A percentile compares a stretch with the other conserved stretches of the same genome.
phyloP scores from a whole-genome alignment of 37 sponge, comb jelly and placozoan species.

The Lycopodina hypogea region DNA sequence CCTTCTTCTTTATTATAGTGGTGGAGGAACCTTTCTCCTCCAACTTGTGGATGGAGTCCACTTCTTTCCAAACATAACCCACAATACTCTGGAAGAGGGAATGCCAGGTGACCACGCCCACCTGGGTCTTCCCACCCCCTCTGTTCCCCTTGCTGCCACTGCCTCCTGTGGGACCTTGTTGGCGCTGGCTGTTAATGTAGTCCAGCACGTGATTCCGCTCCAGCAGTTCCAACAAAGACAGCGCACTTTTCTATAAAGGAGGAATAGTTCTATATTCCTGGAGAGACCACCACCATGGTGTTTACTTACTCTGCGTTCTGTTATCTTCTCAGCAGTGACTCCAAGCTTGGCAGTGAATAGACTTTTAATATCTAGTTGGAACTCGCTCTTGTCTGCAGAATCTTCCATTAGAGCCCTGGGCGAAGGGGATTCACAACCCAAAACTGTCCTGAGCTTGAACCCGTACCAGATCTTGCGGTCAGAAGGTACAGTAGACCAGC shows the following conservation, averaged over 20 bases:
- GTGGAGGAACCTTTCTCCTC: slow-evolving; percentile 34
- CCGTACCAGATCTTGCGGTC: no score
- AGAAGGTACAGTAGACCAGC: no score
- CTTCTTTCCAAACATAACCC: slow-evolving; percentile 20
- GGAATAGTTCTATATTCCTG: background rate
- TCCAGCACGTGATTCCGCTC: slow-evolving; percentile 23
- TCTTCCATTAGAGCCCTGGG: background rate
- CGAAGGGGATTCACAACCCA: background rate
- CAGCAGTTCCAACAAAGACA: slow-evolving; percentile 22
- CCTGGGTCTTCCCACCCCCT: background rate
- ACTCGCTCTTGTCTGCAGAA: background rate
- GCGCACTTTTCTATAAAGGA: slow-evolving; percentile 29
- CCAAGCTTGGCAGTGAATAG: slow-evolving; percentile 5
- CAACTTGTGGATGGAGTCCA: slow-evolving; percentile 18
- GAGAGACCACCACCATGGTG: background rate
- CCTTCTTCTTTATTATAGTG: slow-evolving; percentile 39
- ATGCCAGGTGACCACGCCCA: slow-evolving; percentile 16
- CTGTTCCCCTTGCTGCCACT: background rate
- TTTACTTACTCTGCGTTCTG: slow-evolving; percentile 55
- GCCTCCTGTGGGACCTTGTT: background rate
- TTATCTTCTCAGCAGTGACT: slow-evolving; percentile 24
- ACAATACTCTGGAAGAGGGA: slow-evolving; percentile 26
- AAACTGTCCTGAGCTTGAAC: no score
- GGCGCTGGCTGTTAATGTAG: slow-evolving; percentile 10
- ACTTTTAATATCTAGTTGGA: background rate